Evolutionary conservation across 1,140 invertebrate genomes (phyloP), one percentile per base, ranked within the genome.

Genomic region (Drosophila parvula): DNA sequence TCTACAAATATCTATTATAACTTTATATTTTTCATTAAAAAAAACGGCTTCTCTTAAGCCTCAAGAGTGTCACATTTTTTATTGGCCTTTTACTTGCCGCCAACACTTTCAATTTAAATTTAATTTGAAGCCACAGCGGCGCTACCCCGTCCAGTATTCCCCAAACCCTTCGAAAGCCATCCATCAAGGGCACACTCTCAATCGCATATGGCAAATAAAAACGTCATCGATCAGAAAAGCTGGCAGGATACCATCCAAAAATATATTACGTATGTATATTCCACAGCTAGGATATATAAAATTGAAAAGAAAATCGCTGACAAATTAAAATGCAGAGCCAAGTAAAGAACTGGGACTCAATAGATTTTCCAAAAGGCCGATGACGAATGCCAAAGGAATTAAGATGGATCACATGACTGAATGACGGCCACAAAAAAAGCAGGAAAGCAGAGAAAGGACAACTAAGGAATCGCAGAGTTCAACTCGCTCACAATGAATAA

Each of bases 341-440:
- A 77, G 43, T 55, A 44, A 61, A 64, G 63, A 65, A 69, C 55
- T 70, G 65, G 50, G 32, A 55, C 84, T 78, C 84, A 89, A 84
- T 89, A 67, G 76, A 74, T 65, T 77, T 88, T 83, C 53, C 16
- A 34, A 76, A 77, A 71, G 70, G 58, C 81, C 78, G 61, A 81
- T 90, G 81, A 91, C 84, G 84, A 91, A 91, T 91, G 89, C 78
- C 77, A 73, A 80, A 85, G 67, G 81, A 82, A 90, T 90, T 79
- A 90, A 90, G 89, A 90, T 90, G 88, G 88, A 90, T 90, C 88
- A 90, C 85, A 76, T 85, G 75, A 73, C 67, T 70, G 55, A 59
- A 89, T 89, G 85, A 89, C 85, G 68, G 57, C 64, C 28, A 68
- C 43, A 73, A 78, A 86, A 61, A 44, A 43, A 40, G 6, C 32